phyloP scores from a whole-genome alignment of 1,140 invertebrate genomes.

The Lepidurus couesii region DNA sequence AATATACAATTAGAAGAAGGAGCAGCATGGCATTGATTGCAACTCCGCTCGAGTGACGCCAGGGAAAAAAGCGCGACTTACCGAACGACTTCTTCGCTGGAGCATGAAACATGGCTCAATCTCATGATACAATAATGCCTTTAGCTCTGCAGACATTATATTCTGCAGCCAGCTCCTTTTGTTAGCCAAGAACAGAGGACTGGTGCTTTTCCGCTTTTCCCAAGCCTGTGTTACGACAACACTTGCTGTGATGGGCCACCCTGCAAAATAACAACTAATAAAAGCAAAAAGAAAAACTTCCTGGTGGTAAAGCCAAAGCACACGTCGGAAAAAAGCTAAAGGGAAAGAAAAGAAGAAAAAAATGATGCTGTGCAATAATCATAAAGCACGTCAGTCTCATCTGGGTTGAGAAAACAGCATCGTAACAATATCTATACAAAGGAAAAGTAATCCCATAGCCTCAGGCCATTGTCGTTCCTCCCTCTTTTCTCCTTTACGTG shows the following conservation, averaged over 20 bases:
- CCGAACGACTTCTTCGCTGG: neutral
- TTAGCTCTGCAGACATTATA: neutral
- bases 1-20: neutral
- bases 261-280: neutral
- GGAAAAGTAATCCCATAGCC: slow-evolving; percentile 10
- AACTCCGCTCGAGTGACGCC: neutral
- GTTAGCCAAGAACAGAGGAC: neutral
- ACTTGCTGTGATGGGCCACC: neutral
- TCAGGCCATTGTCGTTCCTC: neutral
- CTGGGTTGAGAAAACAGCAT: slow-evolving; percentile 13
- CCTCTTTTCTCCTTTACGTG: neutral
- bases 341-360: neutral
- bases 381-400: slow-evolving; percentile 17
- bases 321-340: neutral
- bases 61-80: neutral
- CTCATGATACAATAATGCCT: slow-evolving; percentile 1
- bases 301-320: neutral
- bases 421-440: slow-evolving; percentile 22
- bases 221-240: neutral
- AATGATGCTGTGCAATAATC: neutral
- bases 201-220: neutral
- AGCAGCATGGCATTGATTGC: neutral
- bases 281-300: too few species aligned
- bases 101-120: neutral
- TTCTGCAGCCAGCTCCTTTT: neutral